Base-by-base conservation (phyloP, 2,113 vertebrate genomes). In the Centrocercus urophasianus region DNA sequence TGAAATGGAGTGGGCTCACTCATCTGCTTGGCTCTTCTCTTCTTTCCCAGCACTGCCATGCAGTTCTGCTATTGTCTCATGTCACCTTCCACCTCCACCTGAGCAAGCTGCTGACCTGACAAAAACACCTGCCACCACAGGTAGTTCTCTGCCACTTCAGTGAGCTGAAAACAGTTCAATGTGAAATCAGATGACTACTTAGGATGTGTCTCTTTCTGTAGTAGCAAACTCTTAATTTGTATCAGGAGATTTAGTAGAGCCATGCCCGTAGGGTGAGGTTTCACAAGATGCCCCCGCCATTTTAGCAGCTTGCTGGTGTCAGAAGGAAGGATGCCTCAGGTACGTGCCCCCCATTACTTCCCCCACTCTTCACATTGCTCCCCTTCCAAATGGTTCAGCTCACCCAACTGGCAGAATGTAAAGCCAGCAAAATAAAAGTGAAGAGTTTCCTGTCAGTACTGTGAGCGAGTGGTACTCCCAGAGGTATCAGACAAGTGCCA, bases 201-300 rank as follows among this genome's bases (percentile, higher is more conserved):
- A 22, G 52, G 83, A 75, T 20, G 30, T 24, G 22, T 65, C 34
- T 85, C 64, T 72, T 75, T 76, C 56, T 79, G 73, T 56, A 86
- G 45, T 10, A 60, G 65, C 73, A 22, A 86, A 77, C 83, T 80
- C 83, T 67, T 82, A 71, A 84, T 96, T 92, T 82, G 38, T 84
- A 60, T 79, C 28, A 30, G 87, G 45, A 0, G 1, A 56, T 86
- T 83, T 56, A 77, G 45, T 80, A 73, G 86, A 93, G 59, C 45
- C 19, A 2, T 88, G 50, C 92, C 76, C 42, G 45, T 47, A 66
- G 64, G 90, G 75, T 63, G 69, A 80, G 50, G 32, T 93, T 93
- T 95, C 50, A 45, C 34, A 60, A 82, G 56, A 19, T 73, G 45
- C 69, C 75, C 2, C 7, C 57, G 81, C 60, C 2, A 0, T 72